Percentiles rank a stretch among this genome's conserved stretches.
phyloP scores from a whole-genome alignment of 1,140 invertebrate genomes.

The Subanguina moxae region DNA sequence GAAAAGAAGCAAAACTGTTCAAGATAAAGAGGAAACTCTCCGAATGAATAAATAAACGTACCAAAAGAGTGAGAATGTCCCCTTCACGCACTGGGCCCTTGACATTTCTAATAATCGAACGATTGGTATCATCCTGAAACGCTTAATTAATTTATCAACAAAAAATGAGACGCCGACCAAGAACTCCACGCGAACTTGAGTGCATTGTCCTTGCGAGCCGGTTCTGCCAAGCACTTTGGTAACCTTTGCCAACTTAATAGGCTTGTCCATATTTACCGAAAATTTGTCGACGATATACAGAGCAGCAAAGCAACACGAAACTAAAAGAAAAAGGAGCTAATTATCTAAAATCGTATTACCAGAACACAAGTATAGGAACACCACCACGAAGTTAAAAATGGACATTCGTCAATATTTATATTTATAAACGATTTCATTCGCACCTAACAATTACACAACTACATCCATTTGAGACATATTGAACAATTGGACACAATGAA shows the following conservation, averaged over 20 bases:
- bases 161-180: constrained; percentile 61
- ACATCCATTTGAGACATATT: no score
- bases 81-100: constrained; percentile 98
- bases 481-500: not conserved
- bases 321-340: no score
- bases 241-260: constrained; percentile 61
- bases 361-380: no score
- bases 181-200: constrained; percentile 98
- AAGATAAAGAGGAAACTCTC: not conserved
- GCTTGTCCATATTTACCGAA: constrained; percentile 49
- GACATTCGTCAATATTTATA: no score
- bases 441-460: no score
- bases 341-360: no score
- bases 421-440: no score
- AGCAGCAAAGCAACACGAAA: no score
- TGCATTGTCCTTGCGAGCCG: constrained; percentile 97
- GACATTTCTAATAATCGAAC: constrained; percentile 97
- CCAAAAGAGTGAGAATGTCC: constrained; percentile 91
- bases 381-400: no score
- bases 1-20: not conserved
- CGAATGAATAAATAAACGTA: constrained; percentile 70
- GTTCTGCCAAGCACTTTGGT: constrained; percentile 93
- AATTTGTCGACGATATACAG: no score
- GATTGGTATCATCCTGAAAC: constrained; percentile 77
- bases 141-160: no score